phyloP scores from a whole-genome alignment of 2,888 invertebrate genomes.

The Nebria brevicollis region DNA sequence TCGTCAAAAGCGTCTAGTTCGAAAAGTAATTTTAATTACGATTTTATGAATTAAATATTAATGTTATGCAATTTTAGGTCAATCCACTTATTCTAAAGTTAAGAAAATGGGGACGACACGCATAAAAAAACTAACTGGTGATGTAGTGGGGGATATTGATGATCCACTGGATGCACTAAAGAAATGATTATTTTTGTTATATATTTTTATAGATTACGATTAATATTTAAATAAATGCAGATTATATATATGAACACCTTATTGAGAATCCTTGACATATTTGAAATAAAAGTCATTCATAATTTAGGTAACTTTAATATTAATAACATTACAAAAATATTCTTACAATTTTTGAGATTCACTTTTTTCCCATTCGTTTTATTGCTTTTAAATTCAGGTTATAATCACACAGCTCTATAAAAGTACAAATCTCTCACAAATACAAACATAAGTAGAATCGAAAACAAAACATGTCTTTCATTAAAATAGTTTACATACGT shows the following conservation, averaged over 20 bases:
- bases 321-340: not conserved
- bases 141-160: constrained; percentile 24
- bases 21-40: not conserved
- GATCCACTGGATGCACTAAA: constrained; percentile 38
- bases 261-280: not conserved
- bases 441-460: not conserved
- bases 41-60: not conserved
- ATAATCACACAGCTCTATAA: not conserved
- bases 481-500: not conserved
- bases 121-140: constrained; percentile 28
- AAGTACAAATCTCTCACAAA: not conserved
- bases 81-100: constrained; percentile 20
- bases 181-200: constrained; percentile 37
- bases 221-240: constrained; percentile 27
- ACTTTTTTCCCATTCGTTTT: not conserved
- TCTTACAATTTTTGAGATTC: not conserved
- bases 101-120: constrained; percentile 6
- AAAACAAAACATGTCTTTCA: not conserved
- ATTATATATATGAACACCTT: constrained; percentile 28
- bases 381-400: too few species aligned
- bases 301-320: not conserved
- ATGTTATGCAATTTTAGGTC: constrained; percentile 2
- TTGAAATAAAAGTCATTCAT: not conserved
- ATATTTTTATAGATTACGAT: constrained; percentile 32
- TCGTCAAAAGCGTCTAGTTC: constrained; percentile 19